phyloP scores from a whole-genome alignment of 92 coral and sea anemone species.

The Desmophyllum pertusum region DNA sequence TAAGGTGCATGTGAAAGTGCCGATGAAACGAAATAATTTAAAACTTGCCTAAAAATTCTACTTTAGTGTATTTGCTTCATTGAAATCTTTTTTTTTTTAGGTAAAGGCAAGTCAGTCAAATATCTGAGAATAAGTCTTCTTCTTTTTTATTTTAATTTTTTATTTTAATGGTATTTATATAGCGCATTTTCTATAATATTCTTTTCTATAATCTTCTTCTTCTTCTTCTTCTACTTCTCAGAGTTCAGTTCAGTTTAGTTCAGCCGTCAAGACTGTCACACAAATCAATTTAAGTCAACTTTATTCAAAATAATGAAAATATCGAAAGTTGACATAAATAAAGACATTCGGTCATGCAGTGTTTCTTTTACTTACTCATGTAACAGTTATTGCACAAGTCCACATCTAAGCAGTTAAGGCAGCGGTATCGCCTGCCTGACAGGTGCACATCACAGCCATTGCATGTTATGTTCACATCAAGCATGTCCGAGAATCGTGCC shows the following conservation, averaged over 20 bases:
- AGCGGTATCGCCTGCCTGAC: conserved; percentile 87
- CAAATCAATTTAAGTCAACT: no score
- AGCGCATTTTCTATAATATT: no score
- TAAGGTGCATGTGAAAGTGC: not conserved
- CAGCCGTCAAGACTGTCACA: not conserved
- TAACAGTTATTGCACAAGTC: conserved; percentile 92
- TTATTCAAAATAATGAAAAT: no score
- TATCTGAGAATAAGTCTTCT: no score
- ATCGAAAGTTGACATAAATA: no score
- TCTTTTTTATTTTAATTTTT: no score
- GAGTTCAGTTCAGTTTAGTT: not conserved
- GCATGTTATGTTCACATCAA: conserved; percentile 93
- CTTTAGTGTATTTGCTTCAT: not conserved
- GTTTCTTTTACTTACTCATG: conserved; percentile 53
- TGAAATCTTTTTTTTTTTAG: not conserved
- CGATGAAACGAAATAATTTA: not conserved
- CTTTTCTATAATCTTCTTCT: no score
- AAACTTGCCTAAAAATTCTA: not conserved
- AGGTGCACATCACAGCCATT: conserved; percentile 88
- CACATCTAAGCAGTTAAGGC: conserved; percentile 89
- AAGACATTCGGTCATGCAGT: no score
- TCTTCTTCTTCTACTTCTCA: not conserved
- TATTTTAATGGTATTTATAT: no score
- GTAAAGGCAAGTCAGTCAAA: no score
- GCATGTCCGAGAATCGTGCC: conserved; percentile 88